phyloP scores from a whole-genome alignment of 2,888 invertebrate genomes.

The Zaprionus bogoriensis region DNA sequence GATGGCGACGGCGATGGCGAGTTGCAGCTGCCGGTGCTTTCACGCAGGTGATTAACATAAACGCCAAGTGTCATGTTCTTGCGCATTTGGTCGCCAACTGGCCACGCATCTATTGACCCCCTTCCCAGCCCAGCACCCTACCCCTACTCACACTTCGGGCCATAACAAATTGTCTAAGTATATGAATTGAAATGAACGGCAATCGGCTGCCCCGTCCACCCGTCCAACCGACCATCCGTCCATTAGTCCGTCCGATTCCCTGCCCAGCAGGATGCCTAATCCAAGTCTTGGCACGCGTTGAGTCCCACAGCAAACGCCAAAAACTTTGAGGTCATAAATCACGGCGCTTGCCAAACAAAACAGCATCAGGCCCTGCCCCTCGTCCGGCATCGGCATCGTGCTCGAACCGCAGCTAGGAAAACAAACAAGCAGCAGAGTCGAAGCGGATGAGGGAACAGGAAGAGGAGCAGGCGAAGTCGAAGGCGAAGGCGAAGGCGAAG shows the following conservation, averaged over 20 bases:
- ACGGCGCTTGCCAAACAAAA: constrained; percentile 78
- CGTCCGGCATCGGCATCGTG: constrained; percentile 29
- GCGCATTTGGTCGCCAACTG: constrained; percentile 55
- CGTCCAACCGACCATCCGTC: no score
- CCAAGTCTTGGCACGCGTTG: constrained; percentile 70
- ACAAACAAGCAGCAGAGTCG: constrained; percentile 53
- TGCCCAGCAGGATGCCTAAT: constrained; percentile 44
- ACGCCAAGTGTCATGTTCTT: constrained; percentile 77
- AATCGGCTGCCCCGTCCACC: not conserved
- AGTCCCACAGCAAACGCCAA: constrained; percentile 57
- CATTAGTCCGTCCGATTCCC: not conserved
- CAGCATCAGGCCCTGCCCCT: constrained; percentile 21
- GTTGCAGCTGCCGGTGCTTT: constrained; percentile 79
- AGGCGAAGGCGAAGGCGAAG: constrained; percentile 21
- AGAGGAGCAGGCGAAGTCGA: not conserved
- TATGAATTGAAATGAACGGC: constrained; percentile 54
- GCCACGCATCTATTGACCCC: constrained; percentile 36
- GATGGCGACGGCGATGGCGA: constrained; percentile 24
- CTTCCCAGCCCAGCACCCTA: no score
- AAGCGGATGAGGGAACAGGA: not conserved
- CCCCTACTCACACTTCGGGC: no score
- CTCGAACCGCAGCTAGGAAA: constrained; percentile 64
- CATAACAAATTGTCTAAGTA: constrained; percentile 62
- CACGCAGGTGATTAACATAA: constrained; percentile 83
- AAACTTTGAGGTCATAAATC: constrained; percentile 81